Conservation (phyloP, 2,113 vertebrate species). For the Vidua chalybeata region DNA sequence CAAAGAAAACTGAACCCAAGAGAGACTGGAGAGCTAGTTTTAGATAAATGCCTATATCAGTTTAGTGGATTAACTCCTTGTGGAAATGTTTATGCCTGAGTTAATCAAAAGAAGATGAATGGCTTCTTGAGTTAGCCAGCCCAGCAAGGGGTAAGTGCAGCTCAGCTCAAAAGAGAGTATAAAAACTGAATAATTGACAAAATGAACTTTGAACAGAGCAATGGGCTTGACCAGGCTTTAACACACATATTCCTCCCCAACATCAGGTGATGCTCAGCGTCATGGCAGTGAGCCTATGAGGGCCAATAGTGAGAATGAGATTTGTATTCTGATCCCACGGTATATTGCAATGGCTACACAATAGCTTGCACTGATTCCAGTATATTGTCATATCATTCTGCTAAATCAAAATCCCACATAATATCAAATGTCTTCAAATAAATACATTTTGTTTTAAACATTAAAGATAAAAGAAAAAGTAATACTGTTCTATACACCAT, state of each 20-base stretch:
- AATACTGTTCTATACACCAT: background rate
- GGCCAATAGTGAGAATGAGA: background rate
- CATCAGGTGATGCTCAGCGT: background rate
- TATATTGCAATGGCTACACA: background rate
- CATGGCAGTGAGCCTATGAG: background rate
- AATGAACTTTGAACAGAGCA: background rate
- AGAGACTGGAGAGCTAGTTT: background rate
- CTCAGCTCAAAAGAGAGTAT: background rate
- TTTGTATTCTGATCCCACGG: background rate
- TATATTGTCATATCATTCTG: fast-evolving
- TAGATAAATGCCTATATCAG: background rate
- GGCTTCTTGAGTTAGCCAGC: background rate
- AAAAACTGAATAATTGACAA: background rate
- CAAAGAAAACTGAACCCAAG: background rate
- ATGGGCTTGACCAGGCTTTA: background rate
- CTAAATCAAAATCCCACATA: background rate
- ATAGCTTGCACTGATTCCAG: background rate
- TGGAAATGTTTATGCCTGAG: background rate
- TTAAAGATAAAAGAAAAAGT: background rate
- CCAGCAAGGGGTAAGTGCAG: background rate
- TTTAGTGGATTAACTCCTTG: background rate
- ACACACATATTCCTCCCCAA: background rate
- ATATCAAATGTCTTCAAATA: background rate
- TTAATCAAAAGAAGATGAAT: background rate
- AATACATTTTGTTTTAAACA: background rate